Conservation (phyloP, 2,888 invertebrate genomes). For the Achlya flavicornis region DNA sequence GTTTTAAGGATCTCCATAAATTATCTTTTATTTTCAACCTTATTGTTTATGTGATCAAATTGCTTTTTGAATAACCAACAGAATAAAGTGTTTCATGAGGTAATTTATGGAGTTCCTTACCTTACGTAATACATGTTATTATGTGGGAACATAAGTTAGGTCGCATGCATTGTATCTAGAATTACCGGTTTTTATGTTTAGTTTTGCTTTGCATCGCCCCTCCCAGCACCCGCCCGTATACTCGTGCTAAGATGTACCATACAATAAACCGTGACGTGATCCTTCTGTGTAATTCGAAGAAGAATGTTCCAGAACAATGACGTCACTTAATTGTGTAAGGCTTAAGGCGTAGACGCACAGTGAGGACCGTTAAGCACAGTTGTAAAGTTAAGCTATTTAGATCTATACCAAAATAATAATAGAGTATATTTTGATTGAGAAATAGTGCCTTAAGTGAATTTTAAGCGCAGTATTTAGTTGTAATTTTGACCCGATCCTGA, state of each 20-base stretch:
- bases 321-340: neutral
- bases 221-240: conserved; percentile 50
- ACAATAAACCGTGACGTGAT: conserved; percentile 16
- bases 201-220: conserved; percentile 68
- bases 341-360: conserved; percentile 1
- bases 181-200: conserved; percentile 42
- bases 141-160: neutral
- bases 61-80: neutral
- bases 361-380: neutral
- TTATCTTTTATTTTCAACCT: neutral
- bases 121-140: neutral
- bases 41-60: neutral
- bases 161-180: conserved; percentile 16
- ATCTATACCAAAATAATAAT: neutral
- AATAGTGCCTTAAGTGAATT: neutral
- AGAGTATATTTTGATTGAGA: no score
- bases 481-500: neutral
- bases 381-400: neutral
- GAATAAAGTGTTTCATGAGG: neutral
- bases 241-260: conserved; percentile 47
- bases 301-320: neutral
- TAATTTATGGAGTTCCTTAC: conserved; percentile 2
- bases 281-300: neutral
- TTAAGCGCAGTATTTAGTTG: neutral
- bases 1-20: neutral